A percentile compares a stretch with the other conserved stretches of the same genome.
phyloP scores from a whole-genome alignment of 37 sponge, comb jelly and placozoan genomes.

The Aplysina aerophoba region DNA sequence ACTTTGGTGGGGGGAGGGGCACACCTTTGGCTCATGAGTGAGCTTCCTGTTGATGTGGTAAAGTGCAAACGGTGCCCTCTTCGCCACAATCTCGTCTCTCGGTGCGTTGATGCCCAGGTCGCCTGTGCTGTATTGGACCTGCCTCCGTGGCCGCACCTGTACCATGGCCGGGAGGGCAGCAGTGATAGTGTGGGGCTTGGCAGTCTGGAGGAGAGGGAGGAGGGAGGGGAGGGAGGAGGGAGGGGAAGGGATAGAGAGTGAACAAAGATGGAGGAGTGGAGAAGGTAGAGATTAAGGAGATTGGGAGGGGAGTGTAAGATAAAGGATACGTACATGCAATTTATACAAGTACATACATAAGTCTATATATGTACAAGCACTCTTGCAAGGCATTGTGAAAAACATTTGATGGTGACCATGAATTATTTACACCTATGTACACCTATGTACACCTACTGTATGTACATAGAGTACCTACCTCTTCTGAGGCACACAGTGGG shows the following conservation, averaged over 20 bases:
- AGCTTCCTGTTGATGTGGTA: constrained; percentile 97
- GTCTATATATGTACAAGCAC: too few relatives aligned
- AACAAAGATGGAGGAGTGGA: neutral
- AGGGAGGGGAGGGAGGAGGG: neutral
- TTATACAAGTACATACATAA: too few relatives aligned
- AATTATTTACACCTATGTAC: too few relatives aligned
- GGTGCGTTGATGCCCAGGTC: constrained; percentile 79
- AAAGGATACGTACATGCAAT: too few relatives aligned
- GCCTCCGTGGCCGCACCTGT: constrained; percentile 78
- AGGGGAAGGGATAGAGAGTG: neutral
- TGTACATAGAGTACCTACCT: too few relatives aligned
- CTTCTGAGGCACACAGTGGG: constrained; percentile 58
- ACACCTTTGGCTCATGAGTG: constrained; percentile 90
- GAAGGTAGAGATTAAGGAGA: neutral
- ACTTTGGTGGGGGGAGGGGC: neutral
- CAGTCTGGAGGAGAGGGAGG: neutral
- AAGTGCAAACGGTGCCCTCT: constrained; percentile 74
- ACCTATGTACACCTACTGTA: too few relatives aligned
- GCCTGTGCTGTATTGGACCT: constrained; percentile 80
- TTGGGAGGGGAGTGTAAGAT: neutral
- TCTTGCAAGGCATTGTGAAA: too few relatives aligned
- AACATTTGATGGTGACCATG: too few relatives aligned
- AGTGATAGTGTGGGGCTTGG: constrained; percentile 56
- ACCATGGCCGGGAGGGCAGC: constrained; percentile 71
- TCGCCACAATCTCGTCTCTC: constrained; percentile 53